Conservation (phyloP, 2,888 invertebrate genomes). For the Drosophila picticornis region DNA sequence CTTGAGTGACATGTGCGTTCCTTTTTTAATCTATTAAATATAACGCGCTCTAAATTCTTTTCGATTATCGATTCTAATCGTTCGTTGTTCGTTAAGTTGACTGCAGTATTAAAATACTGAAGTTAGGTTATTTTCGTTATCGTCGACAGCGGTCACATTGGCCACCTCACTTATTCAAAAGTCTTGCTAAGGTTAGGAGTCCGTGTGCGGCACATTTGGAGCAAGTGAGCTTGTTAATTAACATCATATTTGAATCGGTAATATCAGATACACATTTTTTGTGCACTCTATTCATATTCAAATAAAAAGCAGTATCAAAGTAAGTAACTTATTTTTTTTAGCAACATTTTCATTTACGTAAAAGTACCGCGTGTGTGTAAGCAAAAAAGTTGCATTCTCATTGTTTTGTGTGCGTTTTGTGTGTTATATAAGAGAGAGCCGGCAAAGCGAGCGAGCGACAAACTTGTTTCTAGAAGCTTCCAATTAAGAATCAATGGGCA, state of each 20-base stretch:
- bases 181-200: conserved; percentile 63
- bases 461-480: conserved; percentile 66
- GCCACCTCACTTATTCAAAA: conserved; percentile 45
- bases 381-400: conserved; percentile 34
- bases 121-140: conserved; percentile 1
- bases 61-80: conserved; percentile 9
- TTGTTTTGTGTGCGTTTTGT: conserved; percentile 29
- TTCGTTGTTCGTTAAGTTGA: not conserved
- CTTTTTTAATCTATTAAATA: not conserved
- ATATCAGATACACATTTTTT: conserved; percentile 32
- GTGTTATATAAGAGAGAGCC: conserved; percentile 68
- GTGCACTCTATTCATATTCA: conserved; percentile 13
- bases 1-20: not conserved
- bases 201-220: conserved; percentile 60
- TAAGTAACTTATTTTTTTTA: conserved; percentile 34
- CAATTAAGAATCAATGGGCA: conserved; percentile 15
- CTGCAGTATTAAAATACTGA: conserved; percentile 15
- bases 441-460: conserved; percentile 49
- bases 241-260: conserved; percentile 59
- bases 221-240: conserved; percentile 68
- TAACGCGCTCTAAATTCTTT: not conserved
- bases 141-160: conserved; percentile 20
- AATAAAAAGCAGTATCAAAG: conserved; percentile 45
- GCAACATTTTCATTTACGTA: not conserved
- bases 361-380: conserved; percentile 10